A percentile compares a stretch with the other conserved stretches of the same genome.
These are phyloP conservation scores for Argynnis bischoffii DNA, from an alignment of 2,888 invertebrate species.

Conservation along the genomic window DNA sequence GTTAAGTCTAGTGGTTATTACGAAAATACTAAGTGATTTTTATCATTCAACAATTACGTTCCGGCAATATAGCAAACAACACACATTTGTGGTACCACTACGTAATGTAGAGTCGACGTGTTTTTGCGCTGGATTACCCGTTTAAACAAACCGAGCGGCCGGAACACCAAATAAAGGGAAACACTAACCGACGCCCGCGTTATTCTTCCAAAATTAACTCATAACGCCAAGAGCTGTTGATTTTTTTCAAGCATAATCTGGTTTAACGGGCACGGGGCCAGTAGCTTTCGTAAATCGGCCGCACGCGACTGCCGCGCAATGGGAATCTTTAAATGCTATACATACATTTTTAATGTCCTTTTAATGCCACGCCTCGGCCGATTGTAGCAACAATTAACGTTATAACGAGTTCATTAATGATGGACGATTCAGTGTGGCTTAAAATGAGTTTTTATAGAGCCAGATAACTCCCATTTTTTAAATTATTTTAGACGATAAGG, in stretches of 20 bases:
- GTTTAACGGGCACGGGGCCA: slow-evolving; percentile 79
- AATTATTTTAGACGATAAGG: slow-evolving; percentile 20
- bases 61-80: slow-evolving; percentile 62
- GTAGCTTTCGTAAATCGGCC: slow-evolving; percentile 75
- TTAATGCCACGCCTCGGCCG: slow-evolving; percentile 70
- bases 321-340: slow-evolving; percentile 78
- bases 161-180: slow-evolving; percentile 77
- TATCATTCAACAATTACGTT: slow-evolving; percentile 70
- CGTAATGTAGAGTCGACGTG: slow-evolving; percentile 62
- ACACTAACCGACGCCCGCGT: slow-evolving; percentile 73
- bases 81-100: slow-evolving; percentile 67
- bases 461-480: slow-evolving; percentile 42
- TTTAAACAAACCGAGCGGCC: slow-evolving; percentile 76
- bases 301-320: slow-evolving; percentile 74
- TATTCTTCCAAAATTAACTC: slow-evolving; percentile 82
- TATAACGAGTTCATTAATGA: slow-evolving; percentile 73
- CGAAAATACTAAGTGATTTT: slow-evolving; percentile 72
- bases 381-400: slow-evolving; percentile 76
- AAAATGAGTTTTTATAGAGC: slow-evolving; percentile 46
- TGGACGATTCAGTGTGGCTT: slow-evolving; percentile 50
- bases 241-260: slow-evolving; percentile 77
- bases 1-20: slow-evolving; percentile 60
- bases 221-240: slow-evolving; percentile 78
- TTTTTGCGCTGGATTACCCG: slow-evolving; percentile 76
- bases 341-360: slow-evolving; percentile 77